These are phyloP conservation scores for Chymomyza procnemis DNA, from an alignment of 2,888 invertebrate species.

Conservation along the genomic window DNA sequence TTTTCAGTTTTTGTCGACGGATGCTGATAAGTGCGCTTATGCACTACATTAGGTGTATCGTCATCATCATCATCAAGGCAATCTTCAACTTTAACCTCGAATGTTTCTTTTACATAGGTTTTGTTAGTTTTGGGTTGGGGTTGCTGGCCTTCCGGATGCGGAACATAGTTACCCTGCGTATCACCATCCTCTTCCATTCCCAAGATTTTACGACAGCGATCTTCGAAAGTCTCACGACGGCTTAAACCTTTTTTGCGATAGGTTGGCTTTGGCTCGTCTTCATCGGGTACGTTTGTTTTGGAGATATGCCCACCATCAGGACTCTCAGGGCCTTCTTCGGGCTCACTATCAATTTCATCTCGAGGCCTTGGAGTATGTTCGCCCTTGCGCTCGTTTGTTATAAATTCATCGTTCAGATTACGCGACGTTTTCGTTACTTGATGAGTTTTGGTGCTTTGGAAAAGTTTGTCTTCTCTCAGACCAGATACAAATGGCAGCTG, in stretches of 20 bases:
- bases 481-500: slow-evolving; percentile 13
- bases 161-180: slow-evolving; percentile 65
- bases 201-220: slow-evolving; percentile 84
- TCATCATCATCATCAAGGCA: slow-evolving; percentile 72
- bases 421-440: slow-evolving; percentile 43
- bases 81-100: slow-evolving; percentile 74
- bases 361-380: not conserved
- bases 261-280: slow-evolving; percentile 74
- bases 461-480: slow-evolving; percentile 43
- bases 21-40: slow-evolving; percentile 24
- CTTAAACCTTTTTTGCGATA: slow-evolving; percentile 81
- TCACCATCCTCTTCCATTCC: slow-evolving; percentile 80
- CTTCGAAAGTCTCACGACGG: slow-evolving; percentile 86
- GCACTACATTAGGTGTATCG: slow-evolving; percentile 38
- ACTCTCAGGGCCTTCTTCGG: slow-evolving; percentile 40
- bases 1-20: slow-evolving; percentile 57
- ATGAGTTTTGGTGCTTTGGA: slow-evolving; percentile 42
- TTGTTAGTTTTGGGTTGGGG: slow-evolving; percentile 15
- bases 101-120: slow-evolving; percentile 30
- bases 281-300: slow-evolving; percentile 42
- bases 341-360: slow-evolving; percentile 20
- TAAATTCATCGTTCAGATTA: slow-evolving; percentile 57
- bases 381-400: slow-evolving; percentile 52
- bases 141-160: slow-evolving; percentile 37
- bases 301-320: slow-evolving; percentile 71